phyloP scores from a whole-genome alignment of 2,113 vertebrate genomes.

The Scomber scombrus region DNA sequence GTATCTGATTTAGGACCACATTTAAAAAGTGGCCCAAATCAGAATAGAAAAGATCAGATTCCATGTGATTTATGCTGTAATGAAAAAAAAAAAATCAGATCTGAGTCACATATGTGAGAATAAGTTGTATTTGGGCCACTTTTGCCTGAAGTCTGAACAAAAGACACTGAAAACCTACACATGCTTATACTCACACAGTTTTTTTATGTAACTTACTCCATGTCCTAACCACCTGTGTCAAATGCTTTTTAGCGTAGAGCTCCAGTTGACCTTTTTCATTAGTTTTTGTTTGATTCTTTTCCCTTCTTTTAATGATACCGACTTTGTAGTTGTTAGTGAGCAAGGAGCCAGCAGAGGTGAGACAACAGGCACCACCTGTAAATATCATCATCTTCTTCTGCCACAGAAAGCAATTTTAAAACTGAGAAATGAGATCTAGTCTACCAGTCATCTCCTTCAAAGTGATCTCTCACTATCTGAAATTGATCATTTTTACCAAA shows the following conservation, averaged over 20 bases:
- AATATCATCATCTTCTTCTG: background rate
- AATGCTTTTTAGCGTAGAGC: conserved; percentile 6
- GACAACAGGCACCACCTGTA: background rate
- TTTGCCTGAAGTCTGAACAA: no score
- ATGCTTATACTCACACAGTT: background rate
- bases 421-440: no score
- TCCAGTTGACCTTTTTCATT: conserved; percentile 15
- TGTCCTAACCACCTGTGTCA: conserved; percentile 32
- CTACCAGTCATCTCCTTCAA: no score
- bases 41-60: no score
- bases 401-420: background rate
- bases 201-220: background rate
- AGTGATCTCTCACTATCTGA: no score
- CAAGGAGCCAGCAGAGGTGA: conserved; percentile 1
- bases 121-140: no score
- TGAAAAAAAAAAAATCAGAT: no score
- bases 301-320: background rate
- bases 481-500: background rate
- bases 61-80: no score
- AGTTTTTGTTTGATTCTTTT: conserved; percentile 44
- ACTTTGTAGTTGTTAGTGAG: background rate
- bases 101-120: no score
- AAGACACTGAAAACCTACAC: no score
- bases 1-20: no score
- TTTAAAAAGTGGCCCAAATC: no score